Conservation (phyloP, 2,888 invertebrate genomes). For the Eurytoma adleriae region DNA sequence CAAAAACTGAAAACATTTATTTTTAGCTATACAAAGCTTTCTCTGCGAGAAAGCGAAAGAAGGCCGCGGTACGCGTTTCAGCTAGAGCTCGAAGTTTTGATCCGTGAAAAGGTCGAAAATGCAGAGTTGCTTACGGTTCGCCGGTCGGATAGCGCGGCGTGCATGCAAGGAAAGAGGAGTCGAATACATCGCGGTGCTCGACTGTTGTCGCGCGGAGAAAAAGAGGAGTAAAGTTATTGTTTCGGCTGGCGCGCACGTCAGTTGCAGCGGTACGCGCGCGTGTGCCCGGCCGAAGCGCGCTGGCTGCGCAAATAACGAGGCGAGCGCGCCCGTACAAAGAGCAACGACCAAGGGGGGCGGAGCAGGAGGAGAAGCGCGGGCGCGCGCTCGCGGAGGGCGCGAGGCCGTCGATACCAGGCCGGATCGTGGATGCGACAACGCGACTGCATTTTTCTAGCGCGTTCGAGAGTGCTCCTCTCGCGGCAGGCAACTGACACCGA, state of each 20-base stretch:
- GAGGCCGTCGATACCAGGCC: conserved; percentile 69
- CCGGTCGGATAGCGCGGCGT: too few species aligned
- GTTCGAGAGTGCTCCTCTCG: conserved; percentile 59
- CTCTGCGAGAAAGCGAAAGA: too few species aligned
- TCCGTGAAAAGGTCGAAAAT: neutral
- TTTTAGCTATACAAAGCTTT: too few species aligned
- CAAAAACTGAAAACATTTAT: too few species aligned
- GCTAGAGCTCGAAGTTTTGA: too few species aligned
- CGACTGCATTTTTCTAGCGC: neutral
- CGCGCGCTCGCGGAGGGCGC: conserved; percentile 7
- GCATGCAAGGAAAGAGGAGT: conserved; percentile 22
- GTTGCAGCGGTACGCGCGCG: conserved; percentile 27
- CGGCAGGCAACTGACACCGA: conserved; percentile 73
- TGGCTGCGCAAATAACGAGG: too few species aligned
- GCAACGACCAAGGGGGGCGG: too few species aligned
- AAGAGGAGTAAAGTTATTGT: conserved; percentile 54
- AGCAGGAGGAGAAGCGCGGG: neutral
- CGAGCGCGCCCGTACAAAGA: too few species aligned
- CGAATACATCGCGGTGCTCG: conserved; percentile 10
- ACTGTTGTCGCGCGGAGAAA: conserved; percentile 35
- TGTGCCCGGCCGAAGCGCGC: too few species aligned
- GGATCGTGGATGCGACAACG: neutral
- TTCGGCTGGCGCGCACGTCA: conserved; percentile 47
- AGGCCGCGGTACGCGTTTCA: too few species aligned
- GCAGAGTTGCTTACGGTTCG: neutral